Base-by-base conservation (phyloP, 2,113 vertebrate species). In the Prolemur simus region DNA sequence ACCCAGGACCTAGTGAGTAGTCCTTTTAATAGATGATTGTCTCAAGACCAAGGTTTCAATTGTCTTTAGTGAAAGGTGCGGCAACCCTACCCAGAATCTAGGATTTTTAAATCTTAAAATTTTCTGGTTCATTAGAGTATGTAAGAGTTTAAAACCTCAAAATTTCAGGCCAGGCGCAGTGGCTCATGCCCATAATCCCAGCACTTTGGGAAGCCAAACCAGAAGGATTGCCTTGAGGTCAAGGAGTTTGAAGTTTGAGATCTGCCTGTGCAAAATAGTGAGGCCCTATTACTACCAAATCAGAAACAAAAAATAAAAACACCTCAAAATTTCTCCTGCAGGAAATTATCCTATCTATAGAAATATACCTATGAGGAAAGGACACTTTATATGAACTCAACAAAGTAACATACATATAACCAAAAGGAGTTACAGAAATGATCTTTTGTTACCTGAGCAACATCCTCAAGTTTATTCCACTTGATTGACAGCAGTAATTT, bases 391-490 rank as follows among this genome's bases (percentile, higher is more conserved):
- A 74, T 71, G 64, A 89, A 95, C 74, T 52, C 17, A 84, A 83
- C 21, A 58, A 84, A 96, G 13, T 68, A 94, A 66, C 34, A 66
- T 52, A 39, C 5, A 78, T 10, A 69, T 2, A 27, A 17, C 63
- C 18, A 84, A 58, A 54, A 47, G 4, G 25, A 76, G 11, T 37
- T 81, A 96, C 0, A 92, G 77, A 96, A 95, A 82, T 78, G 11
- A 92, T 63, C 12, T 95, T 87, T 18, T 58, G 90, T 98, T 98
- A 99, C 99, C 99, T 99, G 99, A 90, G 99, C 99, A 98, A 99
- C 99, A 74, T 99, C 99, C 98, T 99, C 99, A 91, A 99, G 99
- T 98, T 99, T 99, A 99, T 99, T 99, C 99, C 99, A 99, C 96
- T 99, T 99, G 84, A 99, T 99, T 0, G 99, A 99, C 23, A 99